Percentiles rank a stretch among this genome's conserved stretches.
Conservation (phyloP, 2,888 invertebrate species). For the Macaria liturata region DNA sequence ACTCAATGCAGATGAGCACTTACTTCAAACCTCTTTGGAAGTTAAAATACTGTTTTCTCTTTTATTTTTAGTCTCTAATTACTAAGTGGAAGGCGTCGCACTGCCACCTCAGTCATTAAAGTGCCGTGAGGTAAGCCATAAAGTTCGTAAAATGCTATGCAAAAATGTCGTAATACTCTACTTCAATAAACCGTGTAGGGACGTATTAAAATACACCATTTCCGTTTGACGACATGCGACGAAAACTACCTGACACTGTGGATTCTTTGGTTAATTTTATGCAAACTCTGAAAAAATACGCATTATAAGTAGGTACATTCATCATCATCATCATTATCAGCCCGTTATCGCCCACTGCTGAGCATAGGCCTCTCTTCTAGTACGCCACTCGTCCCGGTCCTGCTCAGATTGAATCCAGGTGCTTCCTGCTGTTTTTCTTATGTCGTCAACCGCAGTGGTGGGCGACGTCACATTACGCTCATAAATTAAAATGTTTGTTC, state of each 20-base stretch:
- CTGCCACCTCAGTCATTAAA: slow-evolving; percentile 71
- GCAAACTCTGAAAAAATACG: too few relatives aligned
- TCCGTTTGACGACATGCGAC: slow-evolving; percentile 21
- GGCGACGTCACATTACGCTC: too few relatives aligned
- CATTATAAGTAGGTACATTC: too few relatives aligned
- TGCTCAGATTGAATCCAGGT: too few relatives aligned
- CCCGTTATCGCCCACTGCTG: too few relatives aligned
- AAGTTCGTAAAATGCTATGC: slow-evolving; percentile 62
- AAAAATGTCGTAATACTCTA: slow-evolving; percentile 41
- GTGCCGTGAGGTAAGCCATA: slow-evolving; percentile 73
- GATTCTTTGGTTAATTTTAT: too few relatives aligned
- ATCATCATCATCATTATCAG: too few relatives aligned
- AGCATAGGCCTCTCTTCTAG: too few relatives aligned
- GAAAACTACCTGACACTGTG: slow-evolving; percentile 2
- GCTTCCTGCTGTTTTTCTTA: too few relatives aligned
- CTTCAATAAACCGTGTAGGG: slow-evolving; percentile 21
- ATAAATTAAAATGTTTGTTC: too few relatives aligned
- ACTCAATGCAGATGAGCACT: slow-evolving; percentile 13
- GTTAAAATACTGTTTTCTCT: slow-evolving; percentile 57
- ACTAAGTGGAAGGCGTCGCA: slow-evolving; percentile 67
- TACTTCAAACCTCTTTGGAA: slow-evolving; percentile 33
- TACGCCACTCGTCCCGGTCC: too few relatives aligned
- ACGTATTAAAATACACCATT: slow-evolving; percentile 23
- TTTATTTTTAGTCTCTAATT: slow-evolving; percentile 63
- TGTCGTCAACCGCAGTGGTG: too few relatives aligned